Evolutionary conservation across 2,888 invertebrate genomes (phyloP).

Genomic region (Myathropa florea): DNA sequence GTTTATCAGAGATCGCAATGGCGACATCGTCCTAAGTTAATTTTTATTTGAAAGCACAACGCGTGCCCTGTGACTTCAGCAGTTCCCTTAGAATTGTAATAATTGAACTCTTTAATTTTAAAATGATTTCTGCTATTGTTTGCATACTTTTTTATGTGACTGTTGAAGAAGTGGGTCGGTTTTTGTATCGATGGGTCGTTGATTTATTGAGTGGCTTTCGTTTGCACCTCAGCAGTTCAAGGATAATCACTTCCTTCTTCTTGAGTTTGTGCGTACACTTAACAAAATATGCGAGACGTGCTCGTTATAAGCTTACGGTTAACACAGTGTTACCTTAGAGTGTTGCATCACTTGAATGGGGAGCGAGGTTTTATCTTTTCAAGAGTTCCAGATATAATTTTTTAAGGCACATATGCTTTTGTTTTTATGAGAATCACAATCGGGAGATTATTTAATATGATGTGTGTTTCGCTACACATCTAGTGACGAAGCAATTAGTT

Average conservation of each 20-base stretch:
- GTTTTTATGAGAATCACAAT: too few relatives aligned
- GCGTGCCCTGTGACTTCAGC: too few relatives aligned
- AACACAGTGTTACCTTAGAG: background rate
- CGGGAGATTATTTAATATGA: too few relatives aligned
- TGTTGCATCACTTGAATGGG: background rate
- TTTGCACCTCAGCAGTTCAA: constrained; percentile 56
- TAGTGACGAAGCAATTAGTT: too few relatives aligned
- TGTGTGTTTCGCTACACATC: too few relatives aligned
- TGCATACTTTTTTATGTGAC: background rate
- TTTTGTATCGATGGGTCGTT: constrained; percentile 55
- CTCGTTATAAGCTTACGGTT: background rate
- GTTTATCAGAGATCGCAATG: too few relatives aligned
- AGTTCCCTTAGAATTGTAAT: too few relatives aligned
- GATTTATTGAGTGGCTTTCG: constrained; percentile 48
- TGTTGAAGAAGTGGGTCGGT: background rate
- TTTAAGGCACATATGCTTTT: too few relatives aligned
- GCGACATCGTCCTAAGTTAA: too few relatives aligned
- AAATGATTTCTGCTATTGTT: background rate
- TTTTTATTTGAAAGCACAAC: too few relatives aligned
- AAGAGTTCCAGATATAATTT: too few relatives aligned
- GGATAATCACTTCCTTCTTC: constrained; percentile 37
- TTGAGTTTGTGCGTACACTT: background rate
- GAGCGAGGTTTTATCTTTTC: background rate
- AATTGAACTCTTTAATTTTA: background rate
- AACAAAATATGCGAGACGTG: background rate